Percentiles rank a stretch among this genome's conserved stretches.
Evolutionary conservation across 2,888 invertebrate genomes (phyloP).

Genomic region (Cephalotes varians): DNA sequence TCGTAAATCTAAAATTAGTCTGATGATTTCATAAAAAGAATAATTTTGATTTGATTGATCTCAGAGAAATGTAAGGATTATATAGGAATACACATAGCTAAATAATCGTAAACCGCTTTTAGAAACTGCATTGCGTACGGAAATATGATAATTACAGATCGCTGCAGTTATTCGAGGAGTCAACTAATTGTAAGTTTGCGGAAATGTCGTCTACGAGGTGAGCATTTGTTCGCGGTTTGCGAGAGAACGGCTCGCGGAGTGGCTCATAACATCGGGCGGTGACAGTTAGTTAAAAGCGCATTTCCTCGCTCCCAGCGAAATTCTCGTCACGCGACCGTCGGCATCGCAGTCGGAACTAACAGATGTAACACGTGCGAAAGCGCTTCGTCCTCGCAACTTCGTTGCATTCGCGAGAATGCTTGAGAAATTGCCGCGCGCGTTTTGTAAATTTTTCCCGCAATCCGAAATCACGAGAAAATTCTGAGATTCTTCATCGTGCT

Average conservation of each 20-base stretch:
- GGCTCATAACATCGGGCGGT: conserved; percentile 57
- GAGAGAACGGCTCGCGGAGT: conserved; percentile 30
- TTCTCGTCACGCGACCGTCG: conserved; percentile 49
- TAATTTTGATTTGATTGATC: not conserved
- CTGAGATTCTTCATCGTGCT: conserved; percentile 4
- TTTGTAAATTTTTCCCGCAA: conserved; percentile 38
- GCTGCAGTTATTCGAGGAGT: conserved; percentile 47
- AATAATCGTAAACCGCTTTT: not conserved
- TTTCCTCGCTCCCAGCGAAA: conserved; percentile 53
- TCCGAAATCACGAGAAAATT: not conserved
- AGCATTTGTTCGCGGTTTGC: conserved; percentile 60
- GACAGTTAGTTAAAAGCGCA: conserved; percentile 67
- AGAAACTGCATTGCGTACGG: not conserved
- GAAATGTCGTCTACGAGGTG: conserved; percentile 31
- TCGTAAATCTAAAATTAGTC: not conserved
- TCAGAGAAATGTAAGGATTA: not conserved
- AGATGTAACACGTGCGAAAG: conserved; percentile 50
- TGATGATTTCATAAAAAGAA: not conserved
- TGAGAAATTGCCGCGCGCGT: conserved; percentile 41
- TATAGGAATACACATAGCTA: not conserved
- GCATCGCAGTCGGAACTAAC: conserved; percentile 42
- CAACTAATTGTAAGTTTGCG: conserved; percentile 56
- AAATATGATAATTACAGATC: conserved; percentile 49
- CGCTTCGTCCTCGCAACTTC: conserved; percentile 23
- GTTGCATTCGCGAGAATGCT: conserved; percentile 16